Evolutionary conservation across 1,140 invertebrate genomes (phyloP), one percentile per base, ranked within the genome.

Genomic region (Lepidurus packardi): DNA sequence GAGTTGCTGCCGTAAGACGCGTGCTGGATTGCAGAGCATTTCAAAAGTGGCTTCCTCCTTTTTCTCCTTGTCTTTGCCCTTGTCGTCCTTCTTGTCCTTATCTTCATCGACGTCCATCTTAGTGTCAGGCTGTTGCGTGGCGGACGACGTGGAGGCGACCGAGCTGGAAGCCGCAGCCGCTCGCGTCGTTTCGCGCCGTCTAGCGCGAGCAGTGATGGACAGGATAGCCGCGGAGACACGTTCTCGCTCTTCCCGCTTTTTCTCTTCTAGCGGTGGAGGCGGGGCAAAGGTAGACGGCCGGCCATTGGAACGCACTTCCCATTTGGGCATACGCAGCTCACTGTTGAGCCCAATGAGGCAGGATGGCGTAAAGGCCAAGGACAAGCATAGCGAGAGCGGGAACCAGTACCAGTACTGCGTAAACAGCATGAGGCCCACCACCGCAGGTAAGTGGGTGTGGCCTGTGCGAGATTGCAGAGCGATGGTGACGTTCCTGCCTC

Each of bases 401-500:
- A 98, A 99, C 98, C 98, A 99, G 85, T 98, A 99, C 98, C 98
- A 99, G 85, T 98, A 98, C 84, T 99, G 98, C 0, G 96, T 97
- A 85, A 99, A 99, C 0, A 99, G 93, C 73, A 99, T 85, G 85
- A 97, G 93, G n/a, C 98, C 98, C 1, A 99, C 97, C 5, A 99
- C 96, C 3, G 96, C 95, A 75, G 96, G 88, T 91, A 99, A 94
- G 85, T 98, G 98, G 74, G 95, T 98, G 84, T 99, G 97, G 1
- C 98, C 98, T 65, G 96, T 99, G 47, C 97, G 90, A 7, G 97
- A 98, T 83, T 98, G 95, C 9, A 99, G 87, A 0, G 94, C 94
- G 4, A 99, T 91, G 0, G 97, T 98, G 9, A 98, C 95, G 85
- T 99, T 99, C 42, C 98, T 90, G 44, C 98, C 98, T 81, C 98